Evolutionary conservation across 2,888 invertebrate genomes (phyloP).

Genomic region (Drosophila meridionalis): DNA sequence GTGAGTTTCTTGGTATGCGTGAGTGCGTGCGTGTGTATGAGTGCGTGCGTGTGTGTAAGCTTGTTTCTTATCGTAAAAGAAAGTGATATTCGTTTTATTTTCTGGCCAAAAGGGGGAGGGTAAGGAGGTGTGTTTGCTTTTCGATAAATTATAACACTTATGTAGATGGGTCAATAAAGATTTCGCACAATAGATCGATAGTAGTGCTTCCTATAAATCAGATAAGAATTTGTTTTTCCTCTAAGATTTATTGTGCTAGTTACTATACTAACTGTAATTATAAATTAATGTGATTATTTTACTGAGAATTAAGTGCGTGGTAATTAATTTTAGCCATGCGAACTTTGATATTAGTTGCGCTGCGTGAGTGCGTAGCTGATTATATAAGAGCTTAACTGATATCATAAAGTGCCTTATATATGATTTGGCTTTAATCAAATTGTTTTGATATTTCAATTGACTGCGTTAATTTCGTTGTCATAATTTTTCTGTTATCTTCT

Average conservation of each 20-base stretch:
- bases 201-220: not conserved
- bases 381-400: conserved; percentile 45
- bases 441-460: conserved; percentile 58
- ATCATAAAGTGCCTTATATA: conserved; percentile 12
- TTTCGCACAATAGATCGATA: conserved; percentile 9
- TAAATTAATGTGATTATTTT: conserved; percentile 15
- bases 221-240: not conserved
- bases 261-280: not conserved
- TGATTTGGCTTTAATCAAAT: conserved; percentile 48
- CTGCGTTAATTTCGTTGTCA: conserved; percentile 41
- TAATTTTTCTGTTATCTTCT: conserved; percentile 7
- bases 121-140: conserved; percentile 18
- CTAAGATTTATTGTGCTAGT: not conserved
- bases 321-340: not conserved
- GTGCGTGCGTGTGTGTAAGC: conserved; percentile 10
- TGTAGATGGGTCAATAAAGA: conserved; percentile 16
- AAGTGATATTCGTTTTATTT: conserved; percentile 55
- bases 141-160: conserved; percentile 3
- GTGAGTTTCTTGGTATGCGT: conserved; percentile 5
- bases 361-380: conserved; percentile 43
- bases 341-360: conserved; percentile 34
- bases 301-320: not conserved
- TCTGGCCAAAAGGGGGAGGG: not conserved
- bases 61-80: conserved; percentile 61
- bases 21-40: conserved; percentile 15